phyloP scores from a whole-genome alignment of 1,140 invertebrate genomes.

The Drosophila novamexicana region DNA sequence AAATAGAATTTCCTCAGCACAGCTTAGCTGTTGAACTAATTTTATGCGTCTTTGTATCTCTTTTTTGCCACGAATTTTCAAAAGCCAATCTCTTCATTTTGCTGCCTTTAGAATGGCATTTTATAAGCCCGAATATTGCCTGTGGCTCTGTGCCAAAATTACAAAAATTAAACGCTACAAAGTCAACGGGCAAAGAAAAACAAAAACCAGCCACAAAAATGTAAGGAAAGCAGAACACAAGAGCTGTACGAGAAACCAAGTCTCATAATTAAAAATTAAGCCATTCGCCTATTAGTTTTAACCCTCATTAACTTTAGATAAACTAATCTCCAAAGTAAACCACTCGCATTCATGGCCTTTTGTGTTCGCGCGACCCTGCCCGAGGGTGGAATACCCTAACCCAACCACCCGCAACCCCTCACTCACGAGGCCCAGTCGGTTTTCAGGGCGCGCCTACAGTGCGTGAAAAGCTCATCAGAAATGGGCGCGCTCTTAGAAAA shows the following conservation, averaged over 20 bases:
- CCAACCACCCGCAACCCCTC: neutral
- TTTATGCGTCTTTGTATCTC: conserved; percentile 1
- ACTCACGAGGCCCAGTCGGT: conserved; percentile 8
- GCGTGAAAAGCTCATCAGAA: conserved; percentile 81
- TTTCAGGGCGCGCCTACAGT: conserved; percentile 73
- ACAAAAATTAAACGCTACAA: conserved; percentile 70
- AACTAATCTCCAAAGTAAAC: conserved; percentile 83
- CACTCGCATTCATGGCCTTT: conserved; percentile 71
- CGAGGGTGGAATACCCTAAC: conserved; percentile 34
- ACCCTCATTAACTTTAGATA: conserved; percentile 83
- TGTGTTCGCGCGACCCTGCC: conserved; percentile 62
- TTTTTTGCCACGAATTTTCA: conserved; percentile 21
- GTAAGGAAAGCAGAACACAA: conserved; percentile 39
- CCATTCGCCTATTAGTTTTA: conserved; percentile 83
- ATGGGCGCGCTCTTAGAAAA: conserved; percentile 49
- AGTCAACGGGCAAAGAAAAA: conserved; percentile 46
- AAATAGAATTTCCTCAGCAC: neutral
- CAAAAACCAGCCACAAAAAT: conserved; percentile 38
- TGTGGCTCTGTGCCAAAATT: conserved; percentile 57
- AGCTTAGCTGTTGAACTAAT: conserved; percentile 22
- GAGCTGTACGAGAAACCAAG: conserved; percentile 57
- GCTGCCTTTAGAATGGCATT: conserved; percentile 60
- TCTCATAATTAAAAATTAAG: conserved; percentile 83
- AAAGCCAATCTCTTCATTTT: conserved; percentile 52
- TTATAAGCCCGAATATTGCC: conserved; percentile 51